Evolutionary conservation across 2,888 invertebrate species (phyloP).

Genomic region (Eupithecia vulgata): DNA sequence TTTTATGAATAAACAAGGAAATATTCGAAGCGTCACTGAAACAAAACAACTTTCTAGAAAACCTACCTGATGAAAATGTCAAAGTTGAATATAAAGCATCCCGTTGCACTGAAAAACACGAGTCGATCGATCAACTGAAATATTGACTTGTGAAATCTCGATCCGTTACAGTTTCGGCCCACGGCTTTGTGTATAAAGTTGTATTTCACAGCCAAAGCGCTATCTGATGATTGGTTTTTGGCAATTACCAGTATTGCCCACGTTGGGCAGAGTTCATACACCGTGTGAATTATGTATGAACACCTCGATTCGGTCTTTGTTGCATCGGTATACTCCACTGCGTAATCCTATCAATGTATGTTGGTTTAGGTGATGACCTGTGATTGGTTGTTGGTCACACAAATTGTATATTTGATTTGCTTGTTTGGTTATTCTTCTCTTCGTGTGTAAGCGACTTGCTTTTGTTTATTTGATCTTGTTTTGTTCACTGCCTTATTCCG

Average conservation of each 20-base stretch:
- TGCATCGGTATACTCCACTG: constrained; percentile 59
- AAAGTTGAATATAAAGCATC: not conserved
- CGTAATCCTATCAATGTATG: constrained; percentile 47
- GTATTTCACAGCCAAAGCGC: constrained; percentile 81
- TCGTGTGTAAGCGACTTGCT: not conserved
- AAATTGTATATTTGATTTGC: not conserved
- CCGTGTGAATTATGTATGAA: constrained; percentile 83
- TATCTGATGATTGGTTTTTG: constrained; percentile 85
- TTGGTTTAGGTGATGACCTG: constrained; percentile 39
- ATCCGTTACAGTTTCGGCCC: constrained; percentile 43
- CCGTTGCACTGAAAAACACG: constrained; percentile 13
- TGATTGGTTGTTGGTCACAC: constrained; percentile 17
- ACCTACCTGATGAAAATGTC: constrained; percentile 12
- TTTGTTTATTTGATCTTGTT: not conserved
- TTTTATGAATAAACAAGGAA: not conserved
- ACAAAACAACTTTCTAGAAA: not conserved
- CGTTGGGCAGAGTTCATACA: constrained; percentile 80
- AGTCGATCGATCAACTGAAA: constrained; percentile 30
- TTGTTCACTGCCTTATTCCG: not conserved
- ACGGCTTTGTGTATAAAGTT: constrained; percentile 77
- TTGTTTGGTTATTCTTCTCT: constrained; percentile 8
- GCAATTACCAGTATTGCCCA: constrained; percentile 84
- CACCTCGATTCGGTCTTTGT: constrained; percentile 74
- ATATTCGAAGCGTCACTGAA: not conserved
- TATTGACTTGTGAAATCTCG: constrained; percentile 37